Percentiles rank a stretch among this genome's conserved stretches.
phyloP scores from a whole-genome alignment of 2,888 invertebrate genomes.

The Rhodophaea formosa region DNA sequence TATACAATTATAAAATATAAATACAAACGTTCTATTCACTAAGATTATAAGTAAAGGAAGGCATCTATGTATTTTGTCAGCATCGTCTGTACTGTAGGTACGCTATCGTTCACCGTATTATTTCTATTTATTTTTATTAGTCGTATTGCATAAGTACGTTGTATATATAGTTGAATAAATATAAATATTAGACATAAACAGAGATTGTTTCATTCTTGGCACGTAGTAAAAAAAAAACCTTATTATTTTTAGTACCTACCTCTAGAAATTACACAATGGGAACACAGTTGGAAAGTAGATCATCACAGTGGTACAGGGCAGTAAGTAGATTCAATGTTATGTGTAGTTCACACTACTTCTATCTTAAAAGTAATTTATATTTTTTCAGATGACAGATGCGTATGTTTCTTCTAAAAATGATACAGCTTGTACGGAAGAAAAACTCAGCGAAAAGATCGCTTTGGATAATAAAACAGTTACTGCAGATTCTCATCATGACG shows the following conservation, averaged over 20 bases:
- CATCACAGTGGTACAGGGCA: not conserved
- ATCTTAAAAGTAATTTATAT: constrained; percentile 3
- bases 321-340: not conserved
- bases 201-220: constrained; percentile 24
- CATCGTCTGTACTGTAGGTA: no score
- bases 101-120: not conserved
- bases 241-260: not conserved
- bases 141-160: constrained; percentile 12
- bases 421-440: constrained; percentile 19
- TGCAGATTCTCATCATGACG: constrained; percentile 7
- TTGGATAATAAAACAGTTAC: not conserved
- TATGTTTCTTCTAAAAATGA: constrained; percentile 34
- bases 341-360: not conserved
- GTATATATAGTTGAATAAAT: constrained; percentile 33
- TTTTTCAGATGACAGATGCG: constrained; percentile 63
- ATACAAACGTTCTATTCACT: no score
- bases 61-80: no score
- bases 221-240: not conserved
- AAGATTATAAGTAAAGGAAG: no score
- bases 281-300: not conserved
- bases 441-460: not conserved
- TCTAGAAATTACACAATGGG: not conserved
- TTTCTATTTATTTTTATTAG: constrained; percentile 6
- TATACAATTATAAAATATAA: not conserved
- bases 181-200: constrained; percentile 23